Evolutionary conservation across 2,113 vertebrate genomes (phyloP).

Genomic region (Glaucidium brasilianum): DNA sequence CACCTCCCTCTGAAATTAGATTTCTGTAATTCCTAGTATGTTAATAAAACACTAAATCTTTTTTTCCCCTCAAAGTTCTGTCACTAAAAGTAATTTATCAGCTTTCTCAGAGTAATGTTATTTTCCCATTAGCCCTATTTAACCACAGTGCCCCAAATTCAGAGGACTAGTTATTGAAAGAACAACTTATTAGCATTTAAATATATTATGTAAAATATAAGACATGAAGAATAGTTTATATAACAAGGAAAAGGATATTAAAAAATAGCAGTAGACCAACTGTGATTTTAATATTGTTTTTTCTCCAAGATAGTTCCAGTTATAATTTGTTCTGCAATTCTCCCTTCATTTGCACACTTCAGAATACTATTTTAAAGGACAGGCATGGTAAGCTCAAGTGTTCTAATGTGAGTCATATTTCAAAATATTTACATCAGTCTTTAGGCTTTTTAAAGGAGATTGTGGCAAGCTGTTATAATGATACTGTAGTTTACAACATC

Average conservation of each 20-base stretch:
- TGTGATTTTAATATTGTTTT: neutral
- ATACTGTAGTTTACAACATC: neutral
- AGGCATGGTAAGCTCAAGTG: neutral
- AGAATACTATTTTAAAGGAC: neutral
- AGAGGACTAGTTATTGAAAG: neutral
- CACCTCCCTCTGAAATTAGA: neutral
- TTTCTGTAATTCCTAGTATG: neutral
- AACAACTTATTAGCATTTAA: neutral
- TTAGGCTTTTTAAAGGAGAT: neutral
- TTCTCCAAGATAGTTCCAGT: neutral
- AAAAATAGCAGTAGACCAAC: neutral
- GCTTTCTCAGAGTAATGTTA: neutral
- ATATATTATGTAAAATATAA: neutral
- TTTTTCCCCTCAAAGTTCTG: neutral
- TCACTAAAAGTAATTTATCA: neutral
- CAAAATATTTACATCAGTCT: neutral
- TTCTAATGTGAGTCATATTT: neutral
- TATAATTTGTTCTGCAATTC: neutral
- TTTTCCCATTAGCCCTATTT: neutral
- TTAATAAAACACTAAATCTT: neutral
- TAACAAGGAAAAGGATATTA: neutral
- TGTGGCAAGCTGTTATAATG: neutral
- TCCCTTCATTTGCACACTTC: neutral
- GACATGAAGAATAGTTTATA: neutral
- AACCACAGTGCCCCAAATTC: neutral